Percentiles rank a stretch among this genome's conserved stretches.
These are phyloP conservation scores for Eupithecia centaureata DNA, from an alignment of 2,888 invertebrate genomes.

Conservation along the genomic window DNA sequence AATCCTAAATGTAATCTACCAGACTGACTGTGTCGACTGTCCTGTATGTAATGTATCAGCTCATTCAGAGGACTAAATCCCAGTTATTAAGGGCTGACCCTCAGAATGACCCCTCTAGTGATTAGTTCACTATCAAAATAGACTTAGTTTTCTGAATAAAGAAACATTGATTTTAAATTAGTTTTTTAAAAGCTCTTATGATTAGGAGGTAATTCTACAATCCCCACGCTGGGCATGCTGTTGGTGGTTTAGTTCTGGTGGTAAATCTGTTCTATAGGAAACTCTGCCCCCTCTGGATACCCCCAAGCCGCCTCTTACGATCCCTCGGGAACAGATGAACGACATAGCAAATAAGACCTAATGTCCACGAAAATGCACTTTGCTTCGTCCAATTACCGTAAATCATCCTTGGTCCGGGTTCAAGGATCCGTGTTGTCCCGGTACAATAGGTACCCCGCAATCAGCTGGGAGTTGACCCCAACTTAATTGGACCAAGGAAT, in stretches of 20 bases:
- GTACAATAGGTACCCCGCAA: constrained; percentile 19
- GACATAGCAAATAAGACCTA: not conserved
- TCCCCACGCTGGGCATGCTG: not conserved
- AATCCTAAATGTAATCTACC: too few relatives aligned
- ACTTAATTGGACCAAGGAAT: constrained; percentile 69
- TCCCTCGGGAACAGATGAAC: too few relatives aligned
- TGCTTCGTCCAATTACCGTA: not conserved
- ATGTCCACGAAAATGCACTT: constrained; percentile 5
- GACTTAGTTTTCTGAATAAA: too few relatives aligned
- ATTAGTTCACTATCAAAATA: too few relatives aligned
- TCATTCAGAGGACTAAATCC: too few relatives aligned
- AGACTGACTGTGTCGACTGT: too few relatives aligned
- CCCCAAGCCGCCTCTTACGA: not conserved
- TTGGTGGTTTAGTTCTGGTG: not conserved
- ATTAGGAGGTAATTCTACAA: not conserved
- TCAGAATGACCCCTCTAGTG: too few relatives aligned
- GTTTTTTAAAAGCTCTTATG: not conserved
- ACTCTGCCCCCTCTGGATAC: not conserved
- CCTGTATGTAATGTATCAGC: too few relatives aligned
- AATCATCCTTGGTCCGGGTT: not conserved
- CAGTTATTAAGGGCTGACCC: too few relatives aligned
- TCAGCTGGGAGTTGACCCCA: constrained; percentile 52
- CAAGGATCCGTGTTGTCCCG: constrained; percentile 10
- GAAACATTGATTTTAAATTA: too few relatives aligned
- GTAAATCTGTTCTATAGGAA: not conserved